Base-by-base conservation (phyloP, 2,113 vertebrate species). In the Dipodomys stephensi region DNA sequence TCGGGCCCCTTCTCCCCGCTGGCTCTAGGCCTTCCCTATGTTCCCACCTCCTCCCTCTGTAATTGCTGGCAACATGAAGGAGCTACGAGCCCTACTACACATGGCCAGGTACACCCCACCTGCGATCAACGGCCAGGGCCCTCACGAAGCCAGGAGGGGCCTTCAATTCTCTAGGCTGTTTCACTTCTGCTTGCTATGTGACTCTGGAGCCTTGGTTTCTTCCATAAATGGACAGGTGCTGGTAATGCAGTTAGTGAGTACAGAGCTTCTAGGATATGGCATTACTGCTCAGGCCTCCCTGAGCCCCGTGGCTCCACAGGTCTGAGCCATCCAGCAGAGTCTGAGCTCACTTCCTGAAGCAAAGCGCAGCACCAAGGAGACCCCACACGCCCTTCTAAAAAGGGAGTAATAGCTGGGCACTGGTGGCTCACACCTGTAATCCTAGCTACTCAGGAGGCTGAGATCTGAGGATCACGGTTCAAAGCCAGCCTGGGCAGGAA, bases 231-330 rank as follows among this genome's bases (percentile, higher is more conserved):
- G 53, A 57, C 13, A 57, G 53, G 53, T 57, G 53, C 53, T 4
- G 13, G 67, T 6, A 1, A 32, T 4, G 11, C 7, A 44, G 23
- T 1, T 2, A 2, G 10, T 2, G 6, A 13, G 6, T 1, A 8
- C 0, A 23, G 27, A 25, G 20, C 60, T 11, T 23, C 35, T 0
- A 3, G 81, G 20, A 2, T 3, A 7, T 0, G 2, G 44, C 46
- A 20, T n/a, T 20, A 0, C 44, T 22, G 32, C 9, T 28, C 27
- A 35, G 28, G 57, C 27, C 32, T 28, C 44, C 1, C 23, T 2
- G 13, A 19, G 5, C 3, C 5, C 0, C 7, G 49, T 22, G 13
- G 2, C 20, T 18, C 22, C 46, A 27, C 13, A 28, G 22, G 69
- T 16, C 30, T 28, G 20, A 23, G 35, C 2, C 15, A 18, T 57